These are phyloP conservation scores for Salvator merianae DNA, from an alignment of 2,113 vertebrate genomes.

Conservation along the genomic window DNA sequence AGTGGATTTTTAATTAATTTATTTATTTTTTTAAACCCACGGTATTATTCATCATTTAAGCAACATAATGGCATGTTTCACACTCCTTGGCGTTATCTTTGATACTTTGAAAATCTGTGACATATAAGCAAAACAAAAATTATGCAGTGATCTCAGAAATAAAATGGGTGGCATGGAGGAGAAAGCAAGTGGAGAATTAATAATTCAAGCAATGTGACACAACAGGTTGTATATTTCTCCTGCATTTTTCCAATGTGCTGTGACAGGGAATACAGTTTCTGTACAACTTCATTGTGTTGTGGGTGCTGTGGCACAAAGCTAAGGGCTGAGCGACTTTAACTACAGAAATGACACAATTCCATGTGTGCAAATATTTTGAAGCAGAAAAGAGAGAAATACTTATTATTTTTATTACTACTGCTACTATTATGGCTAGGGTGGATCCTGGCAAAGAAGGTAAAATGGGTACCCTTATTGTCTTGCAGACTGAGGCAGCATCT, in stretches of 20 bases:
- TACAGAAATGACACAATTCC: neutral
- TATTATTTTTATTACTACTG: neutral
- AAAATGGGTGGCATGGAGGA: slow-evolving; percentile 17
- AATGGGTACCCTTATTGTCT: no score
- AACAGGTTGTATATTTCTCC: neutral
- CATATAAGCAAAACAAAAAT: slow-evolving; percentile 38
- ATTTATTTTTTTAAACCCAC: no score
- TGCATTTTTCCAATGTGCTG: neutral
- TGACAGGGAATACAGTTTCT: slow-evolving; percentile 23
- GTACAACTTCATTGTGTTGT: slow-evolving; percentile 18
- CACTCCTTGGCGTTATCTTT: neutral
- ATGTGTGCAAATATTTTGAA: neutral
- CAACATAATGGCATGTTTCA: neutral
- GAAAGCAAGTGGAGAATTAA: slow-evolving; percentile 34
- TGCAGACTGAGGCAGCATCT: no score
- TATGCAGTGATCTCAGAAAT: slow-evolving; percentile 51
- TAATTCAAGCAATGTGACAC: slow-evolving; percentile 11
- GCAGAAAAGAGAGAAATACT: neutral
- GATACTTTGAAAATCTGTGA: slow-evolving; percentile 29
- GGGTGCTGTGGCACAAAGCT: slow-evolving; percentile 2
- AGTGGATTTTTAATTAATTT: neutral
- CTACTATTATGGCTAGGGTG: no score
- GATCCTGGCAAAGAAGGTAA: no score
- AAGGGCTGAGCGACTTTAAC: slow-evolving; percentile 22
- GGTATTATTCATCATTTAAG: slow-evolving; percentile 8